Evolutionary conservation across 1,140 invertebrate genomes (phyloP).

Genomic region (Asbolus verrucosus): DNA sequence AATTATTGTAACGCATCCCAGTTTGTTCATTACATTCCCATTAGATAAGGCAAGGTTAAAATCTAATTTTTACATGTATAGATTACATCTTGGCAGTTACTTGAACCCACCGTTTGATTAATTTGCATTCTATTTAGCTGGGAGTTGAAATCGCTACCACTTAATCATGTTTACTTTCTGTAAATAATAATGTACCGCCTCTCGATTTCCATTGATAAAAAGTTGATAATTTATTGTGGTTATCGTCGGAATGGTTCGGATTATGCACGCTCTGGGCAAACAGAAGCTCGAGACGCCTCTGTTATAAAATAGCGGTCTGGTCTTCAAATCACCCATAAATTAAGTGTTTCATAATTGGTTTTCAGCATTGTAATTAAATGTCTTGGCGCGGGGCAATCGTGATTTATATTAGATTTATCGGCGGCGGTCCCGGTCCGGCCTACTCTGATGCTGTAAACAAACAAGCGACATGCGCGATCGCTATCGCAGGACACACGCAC

Average conservation of each 20-base stretch:
- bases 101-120: slow-evolving; percentile 19
- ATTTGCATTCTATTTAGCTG: slow-evolving; percentile 31
- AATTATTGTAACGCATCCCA: slow-evolving; percentile 28
- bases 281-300: slow-evolving; percentile 34
- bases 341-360: slow-evolving; percentile 59
- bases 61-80: slow-evolving; percentile 19
- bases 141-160: slow-evolving; percentile 46
- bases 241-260: slow-evolving; percentile 7
- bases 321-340: slow-evolving; percentile 54
- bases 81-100: slow-evolving; percentile 29
- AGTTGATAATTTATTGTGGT: slow-evolving; percentile 49
- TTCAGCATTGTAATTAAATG: slow-evolving; percentile 59
- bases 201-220: slow-evolving; percentile 52
- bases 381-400: slow-evolving; percentile 48
- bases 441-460: slow-evolving; percentile 50
- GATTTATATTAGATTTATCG: slow-evolving; percentile 53
- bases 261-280: slow-evolving; percentile 36
- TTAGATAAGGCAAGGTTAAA: slow-evolving; percentile 37
- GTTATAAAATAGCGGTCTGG: slow-evolving; percentile 32
- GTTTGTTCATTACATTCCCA: slow-evolving; percentile 39
- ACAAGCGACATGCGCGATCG: slow-evolving; percentile 56
- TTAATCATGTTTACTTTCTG: slow-evolving; percentile 55
- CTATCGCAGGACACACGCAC: slow-evolving; percentile 52
- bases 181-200: slow-evolving; percentile 52
- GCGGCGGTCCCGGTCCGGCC: slow-evolving; percentile 30